A percentile compares a stretch with the other conserved stretches of the same genome.
Conservation (phyloP, 2,888 invertebrate species). For the Cryptocheilus praepositus region DNA sequence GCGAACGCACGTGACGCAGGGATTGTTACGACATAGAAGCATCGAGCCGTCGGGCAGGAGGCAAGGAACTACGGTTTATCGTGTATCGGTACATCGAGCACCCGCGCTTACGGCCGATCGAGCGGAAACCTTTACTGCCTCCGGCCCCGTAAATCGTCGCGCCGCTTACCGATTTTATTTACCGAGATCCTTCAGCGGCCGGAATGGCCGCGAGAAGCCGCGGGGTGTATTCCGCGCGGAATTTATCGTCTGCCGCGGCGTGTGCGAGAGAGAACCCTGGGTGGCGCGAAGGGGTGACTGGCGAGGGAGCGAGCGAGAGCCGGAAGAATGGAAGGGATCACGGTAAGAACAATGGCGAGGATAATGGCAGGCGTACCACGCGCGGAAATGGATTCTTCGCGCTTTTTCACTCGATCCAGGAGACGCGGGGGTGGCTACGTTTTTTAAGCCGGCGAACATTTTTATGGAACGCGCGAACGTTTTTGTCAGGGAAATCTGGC, state of each 20-base stretch:
- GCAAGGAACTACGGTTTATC: slow-evolving; percentile 60
- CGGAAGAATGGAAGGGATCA: slow-evolving; percentile 21
- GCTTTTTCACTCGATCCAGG: not conserved
- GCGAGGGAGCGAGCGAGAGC: slow-evolving; percentile 17
- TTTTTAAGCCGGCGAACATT: slow-evolving; percentile 20
- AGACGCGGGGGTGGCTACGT: not conserved
- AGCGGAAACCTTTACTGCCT: slow-evolving; percentile 64
- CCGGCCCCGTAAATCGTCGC: slow-evolving; percentile 56
- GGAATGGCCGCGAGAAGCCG: slow-evolving; percentile 27
- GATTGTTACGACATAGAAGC: slow-evolving; percentile 7
- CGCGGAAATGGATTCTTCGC: slow-evolving; percentile 39
- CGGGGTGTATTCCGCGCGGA: slow-evolving; percentile 30
- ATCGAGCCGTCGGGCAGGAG: slow-evolving; percentile 24
- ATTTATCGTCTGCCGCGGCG: slow-evolving; percentile 42
- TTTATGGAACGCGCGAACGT: slow-evolving; percentile 4
- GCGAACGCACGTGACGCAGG: not conserved
- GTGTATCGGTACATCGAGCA: slow-evolving; percentile 65
- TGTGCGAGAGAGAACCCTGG: slow-evolving; percentile 8
- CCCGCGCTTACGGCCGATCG: slow-evolving; percentile 65
- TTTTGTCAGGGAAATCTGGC: slow-evolving; percentile 7
- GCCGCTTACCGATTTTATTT: slow-evolving; percentile 63
- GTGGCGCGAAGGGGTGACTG: slow-evolving; percentile 17
- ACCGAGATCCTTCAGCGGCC: slow-evolving; percentile 32
- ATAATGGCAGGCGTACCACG: slow-evolving; percentile 46
- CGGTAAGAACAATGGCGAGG: slow-evolving; percentile 52